These are phyloP conservation scores for Myrmecobius fasciatus DNA, from an alignment of 2,113 vertebrate species.

Conservation along the genomic window DNA sequence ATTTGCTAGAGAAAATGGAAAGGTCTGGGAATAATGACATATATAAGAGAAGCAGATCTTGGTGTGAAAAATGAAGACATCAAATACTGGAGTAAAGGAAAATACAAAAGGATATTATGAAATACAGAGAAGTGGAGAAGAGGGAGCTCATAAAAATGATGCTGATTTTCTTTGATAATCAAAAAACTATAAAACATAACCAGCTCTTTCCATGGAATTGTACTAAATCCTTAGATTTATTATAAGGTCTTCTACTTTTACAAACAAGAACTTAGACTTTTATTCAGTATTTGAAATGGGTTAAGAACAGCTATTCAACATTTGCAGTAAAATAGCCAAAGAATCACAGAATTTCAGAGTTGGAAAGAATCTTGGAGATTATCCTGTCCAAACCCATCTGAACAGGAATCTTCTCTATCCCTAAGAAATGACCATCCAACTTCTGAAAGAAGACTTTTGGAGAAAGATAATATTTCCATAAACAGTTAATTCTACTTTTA, in stretches of 20 bases:
- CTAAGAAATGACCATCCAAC: not conserved
- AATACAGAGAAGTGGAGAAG: not conserved
- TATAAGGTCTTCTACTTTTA: not conserved
- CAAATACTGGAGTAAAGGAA: not conserved
- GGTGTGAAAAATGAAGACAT: not conserved
- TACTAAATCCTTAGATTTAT: not conserved
- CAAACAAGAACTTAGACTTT: not conserved
- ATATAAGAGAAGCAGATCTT: not conserved
- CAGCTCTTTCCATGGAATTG: not conserved
- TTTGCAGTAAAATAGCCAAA: not conserved
- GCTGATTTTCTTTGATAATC: not conserved
- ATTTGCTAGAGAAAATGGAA: not conserved
- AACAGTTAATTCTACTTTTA: not conserved
- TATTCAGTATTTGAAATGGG: not conserved
- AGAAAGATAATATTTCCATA: not conserved
- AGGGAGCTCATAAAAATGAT: not conserved
- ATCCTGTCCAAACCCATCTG: not conserved
- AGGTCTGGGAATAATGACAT: not conserved
- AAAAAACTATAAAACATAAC: not conserved
- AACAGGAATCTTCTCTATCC: not conserved
- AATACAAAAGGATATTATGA: not conserved
- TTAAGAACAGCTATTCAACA: not conserved
- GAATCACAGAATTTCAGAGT: not conserved
- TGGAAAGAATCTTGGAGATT: not conserved
- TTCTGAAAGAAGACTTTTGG: not conserved